These are phyloP conservation scores for Rhamnusium bicolor DNA, from an alignment of 2,888 invertebrate genomes.

Conservation along the genomic window DNA sequence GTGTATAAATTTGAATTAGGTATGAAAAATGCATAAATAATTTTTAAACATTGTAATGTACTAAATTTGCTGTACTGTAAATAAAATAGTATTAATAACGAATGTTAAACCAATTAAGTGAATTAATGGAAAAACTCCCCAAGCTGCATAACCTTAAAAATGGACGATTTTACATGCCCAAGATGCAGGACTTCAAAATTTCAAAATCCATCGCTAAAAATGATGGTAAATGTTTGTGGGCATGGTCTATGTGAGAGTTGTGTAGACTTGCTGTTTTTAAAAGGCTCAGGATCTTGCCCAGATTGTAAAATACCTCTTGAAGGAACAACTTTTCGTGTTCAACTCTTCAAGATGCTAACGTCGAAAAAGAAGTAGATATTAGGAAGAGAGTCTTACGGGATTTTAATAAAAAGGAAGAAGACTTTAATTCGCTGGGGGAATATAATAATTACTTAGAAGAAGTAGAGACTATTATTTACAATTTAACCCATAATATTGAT, in stretches of 20 bases:
- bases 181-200: conserved; percentile 98
- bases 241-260: conserved; percentile 98
- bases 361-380: conserved; percentile 98
- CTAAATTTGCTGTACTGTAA: too few relatives aligned
- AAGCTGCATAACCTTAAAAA: conserved; percentile 58
- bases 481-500: conserved; percentile 92
- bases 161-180: conserved; percentile 93
- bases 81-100: too few relatives aligned
- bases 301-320: conserved; percentile 92
- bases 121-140: neutral
- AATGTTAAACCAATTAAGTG: neutral
- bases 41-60: too few relatives aligned
- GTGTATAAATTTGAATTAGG: too few relatives aligned
- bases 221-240: conserved; percentile 99
- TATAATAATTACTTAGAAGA: conserved; percentile 98
- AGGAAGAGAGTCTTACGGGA: conserved; percentile 90
- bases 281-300: conserved; percentile 97
- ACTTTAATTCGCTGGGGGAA: conserved; percentile 86
- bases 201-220: conserved; percentile 94
- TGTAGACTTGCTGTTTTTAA: conserved; percentile 95
- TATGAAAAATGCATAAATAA: too few relatives aligned
- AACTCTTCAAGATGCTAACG: conserved; percentile 96
- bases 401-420: conserved; percentile 96
- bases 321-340: conserved; percentile 92
- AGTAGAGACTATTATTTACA: conserved; percentile 92